These are phyloP conservation scores for Alviniconcha strummeri DNA, from an alignment of 2,888 invertebrate genomes.

Conservation along the genomic window DNA sequence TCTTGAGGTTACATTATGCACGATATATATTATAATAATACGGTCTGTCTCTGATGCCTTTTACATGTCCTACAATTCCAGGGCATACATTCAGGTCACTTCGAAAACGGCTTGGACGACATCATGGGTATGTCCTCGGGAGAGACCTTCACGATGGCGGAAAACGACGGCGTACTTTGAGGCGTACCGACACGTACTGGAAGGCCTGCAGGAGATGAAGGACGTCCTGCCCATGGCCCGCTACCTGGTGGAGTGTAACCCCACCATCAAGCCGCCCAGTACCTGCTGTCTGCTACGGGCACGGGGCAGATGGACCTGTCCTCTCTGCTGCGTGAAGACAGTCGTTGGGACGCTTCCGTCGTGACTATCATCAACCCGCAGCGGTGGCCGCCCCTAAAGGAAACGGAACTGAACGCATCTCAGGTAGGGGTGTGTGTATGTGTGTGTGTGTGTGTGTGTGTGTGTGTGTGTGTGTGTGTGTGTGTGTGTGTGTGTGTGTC, in stretches of 20 bases:
- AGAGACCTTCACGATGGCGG: conserved; percentile 79
- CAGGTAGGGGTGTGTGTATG: conserved; percentile 7
- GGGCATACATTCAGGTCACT: conserved; percentile 59
- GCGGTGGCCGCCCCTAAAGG: too few species aligned
- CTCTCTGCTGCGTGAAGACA: not conserved
- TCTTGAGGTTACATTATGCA: too few species aligned
- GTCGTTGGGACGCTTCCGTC: not conserved
- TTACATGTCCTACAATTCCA: not conserved
- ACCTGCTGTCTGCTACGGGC: conserved; percentile 39
- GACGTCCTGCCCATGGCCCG: conserved; percentile 37
- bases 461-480: conserved; percentile 3
- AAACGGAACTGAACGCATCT: not conserved
- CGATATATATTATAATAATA: too few species aligned
- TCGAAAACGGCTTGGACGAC: conserved; percentile 44
- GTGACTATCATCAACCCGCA: not conserved
- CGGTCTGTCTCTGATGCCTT: too few species aligned
- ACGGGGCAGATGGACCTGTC: not conserved
- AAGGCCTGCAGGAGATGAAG: conserved; percentile 80
- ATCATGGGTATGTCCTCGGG: conserved; percentile 39
- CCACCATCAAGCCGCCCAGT: conserved; percentile 54
- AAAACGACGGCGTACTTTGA: conserved; percentile 89
- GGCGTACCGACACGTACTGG: conserved; percentile 85
- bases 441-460: conserved; percentile 4
- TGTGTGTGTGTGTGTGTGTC: too few species aligned
- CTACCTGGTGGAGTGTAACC: conserved; percentile 58